Evolutionary conservation across 2,113 vertebrate species (phyloP), one percentile per base, ranked within the genome.

Genomic region (Oncorhynchus tshawytscha): DNA sequence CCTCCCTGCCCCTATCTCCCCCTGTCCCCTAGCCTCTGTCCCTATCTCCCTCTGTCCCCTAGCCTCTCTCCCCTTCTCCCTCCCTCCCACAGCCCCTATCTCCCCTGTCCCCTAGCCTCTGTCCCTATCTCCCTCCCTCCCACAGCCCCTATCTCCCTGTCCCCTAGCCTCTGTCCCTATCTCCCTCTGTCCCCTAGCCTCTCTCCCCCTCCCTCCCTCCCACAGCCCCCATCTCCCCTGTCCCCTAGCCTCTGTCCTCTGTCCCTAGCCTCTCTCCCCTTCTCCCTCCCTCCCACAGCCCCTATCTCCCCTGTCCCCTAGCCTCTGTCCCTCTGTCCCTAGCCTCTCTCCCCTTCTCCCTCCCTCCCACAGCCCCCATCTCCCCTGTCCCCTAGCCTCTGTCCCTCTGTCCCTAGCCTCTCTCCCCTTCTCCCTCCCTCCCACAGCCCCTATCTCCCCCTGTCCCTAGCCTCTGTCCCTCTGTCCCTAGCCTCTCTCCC

Each of bases 101-200:
- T 4, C 4, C 29, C 29, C 27, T 29, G 3, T 29, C 27, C 27
- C 6, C n/a, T 39, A 31, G 31, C 5, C 31, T 5, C 31, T n/a
- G n/a, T 31, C 31, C 6, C 27, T 29, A n/a, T 27, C 5, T 54
- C 20, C 18, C 27, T 12, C 29, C n/a, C n/a, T n/a, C n/a, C n/a
- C n/a, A n/a, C n/a, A n/a, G n/a, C n/a, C n/a, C n/a, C n/a, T n/a
- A n/a, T n/a, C n/a, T n/a, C 34, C 45, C 31, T 31, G 48, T 29
- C 48, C 89, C 91, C 89, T 92, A 15, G 12, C 54, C n/a, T n/a
- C n/a, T n/a, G n/a, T n/a, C 20, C 31, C 94, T 94, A 22, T 59
- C 39, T 22, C 77, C 65, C 8, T 13, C 66, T 45, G 16, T 22
- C 77, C 65, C 8, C 18, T 67, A 4, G 6, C 3, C 27, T 29